These are phyloP conservation scores for Trigoniulus corallinus DNA, from an alignment of 1,140 invertebrate genomes.

Conservation along the genomic window DNA sequence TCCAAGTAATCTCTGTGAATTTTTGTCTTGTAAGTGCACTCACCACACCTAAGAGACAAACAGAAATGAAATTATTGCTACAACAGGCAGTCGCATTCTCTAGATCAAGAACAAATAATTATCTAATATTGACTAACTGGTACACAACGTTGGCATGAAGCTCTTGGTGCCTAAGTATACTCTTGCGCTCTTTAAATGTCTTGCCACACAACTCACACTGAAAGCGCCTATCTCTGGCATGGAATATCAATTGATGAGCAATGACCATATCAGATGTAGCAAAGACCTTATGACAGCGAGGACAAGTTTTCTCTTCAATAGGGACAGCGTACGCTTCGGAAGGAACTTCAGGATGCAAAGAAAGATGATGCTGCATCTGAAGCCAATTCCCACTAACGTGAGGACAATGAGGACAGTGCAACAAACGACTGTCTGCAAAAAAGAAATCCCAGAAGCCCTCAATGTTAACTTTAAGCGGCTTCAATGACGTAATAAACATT, in stretches of 20 bases:
- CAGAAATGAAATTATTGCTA: neutral
- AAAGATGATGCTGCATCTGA: neutral
- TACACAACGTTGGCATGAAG: conserved; percentile 5
- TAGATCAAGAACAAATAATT: neutral
- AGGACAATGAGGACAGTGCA: conserved; percentile 4
- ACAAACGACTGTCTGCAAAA: neutral
- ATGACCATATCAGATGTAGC: neutral
- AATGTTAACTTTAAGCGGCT: neutral
- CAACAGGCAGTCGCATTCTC: no score
- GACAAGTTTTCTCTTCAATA: neutral
- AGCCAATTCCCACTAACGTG: neutral
- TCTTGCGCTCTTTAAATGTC: conserved; percentile 5
- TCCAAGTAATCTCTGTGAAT: conserved; percentile 5
- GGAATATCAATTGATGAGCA: neutral
- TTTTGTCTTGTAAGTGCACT: conserved; percentile 7
- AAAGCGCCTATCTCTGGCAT: neutral
- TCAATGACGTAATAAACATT: neutral
- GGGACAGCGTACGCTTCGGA: neutral
- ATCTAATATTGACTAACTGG: neutral
- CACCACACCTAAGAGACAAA: conserved; percentile 2
- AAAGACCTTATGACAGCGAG: neutral
- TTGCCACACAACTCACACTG: conserved; percentile 2
- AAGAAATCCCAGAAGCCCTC: neutral
- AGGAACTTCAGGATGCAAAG: neutral
- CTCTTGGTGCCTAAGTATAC: neutral